Base-by-base conservation (phyloP, 2,888 invertebrate species). In the Apocheima hispidaria region DNA sequence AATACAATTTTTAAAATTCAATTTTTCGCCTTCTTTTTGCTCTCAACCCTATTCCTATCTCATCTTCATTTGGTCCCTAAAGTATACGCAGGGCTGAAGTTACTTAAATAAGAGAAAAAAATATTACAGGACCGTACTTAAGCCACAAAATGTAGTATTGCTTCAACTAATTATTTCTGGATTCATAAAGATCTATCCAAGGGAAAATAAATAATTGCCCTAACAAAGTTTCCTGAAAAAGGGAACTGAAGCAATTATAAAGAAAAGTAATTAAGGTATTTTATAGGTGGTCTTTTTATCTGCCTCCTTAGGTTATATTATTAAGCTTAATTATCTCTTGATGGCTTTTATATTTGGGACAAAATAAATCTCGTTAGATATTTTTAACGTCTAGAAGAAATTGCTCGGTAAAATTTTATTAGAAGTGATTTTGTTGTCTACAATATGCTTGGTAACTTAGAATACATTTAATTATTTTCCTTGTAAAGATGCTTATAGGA, bases 211-310 rank as follows among this genome's bases (percentile, higher is more conserved):
- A 43, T 58, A 49, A 49, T 43, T 50, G 57, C 52, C 46, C 41
- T 55, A 7, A 14, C 43, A 56, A 56, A 62, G 40, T 56, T 56
- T 43, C n/a, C 28, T 12, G n/a, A 55, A 44, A 51, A 50, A 56
- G 52, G 18, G 36, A 56, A 56, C 40, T 56, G 51, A 57, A 41
- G 46, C 61, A 62, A 62, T 62, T 62, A 62, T 41, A 57, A 61
- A 61, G 56, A 46, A 56, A 52, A 52, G 61, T 52, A 57, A 62
- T 62, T 53, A 62, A 57, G 48, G 48, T 48, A 51, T 52, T 56
- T 55, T 55, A 55, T 30, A 44, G 38, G 50, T 44, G 36, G 14
- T 7, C 41, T 53, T 41, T 35, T 53, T 14, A 30, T 38, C 38
- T 40, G 23, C 41, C 20, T 38, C 43, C 49, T 60, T 50, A 50